A percentile compares a stretch with the other conserved stretches of the same genome.
Conservation (phyloP, 2,797 vertebrate species). For the Molossus molossus region DNA sequence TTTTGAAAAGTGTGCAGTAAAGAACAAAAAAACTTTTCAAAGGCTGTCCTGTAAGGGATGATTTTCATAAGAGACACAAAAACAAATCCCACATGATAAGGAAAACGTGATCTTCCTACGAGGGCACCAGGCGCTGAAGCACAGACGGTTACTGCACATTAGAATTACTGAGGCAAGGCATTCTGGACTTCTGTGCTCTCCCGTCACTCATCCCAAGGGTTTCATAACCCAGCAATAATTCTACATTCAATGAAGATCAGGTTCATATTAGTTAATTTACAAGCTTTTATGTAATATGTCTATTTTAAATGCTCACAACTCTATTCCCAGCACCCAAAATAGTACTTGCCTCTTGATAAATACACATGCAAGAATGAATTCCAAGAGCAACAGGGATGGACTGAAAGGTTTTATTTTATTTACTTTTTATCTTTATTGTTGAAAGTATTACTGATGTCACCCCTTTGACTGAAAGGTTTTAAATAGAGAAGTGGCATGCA, state of each 20-base stretch:
- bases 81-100: neutral
- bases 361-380: neutral
- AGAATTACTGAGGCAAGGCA: neutral
- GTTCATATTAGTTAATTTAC: neutral
- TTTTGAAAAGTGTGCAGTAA: slow-evolving; percentile 26
- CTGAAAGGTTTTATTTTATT: neutral
- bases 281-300: neutral
- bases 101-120: neutral
- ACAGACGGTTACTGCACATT: neutral
- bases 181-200: neutral
- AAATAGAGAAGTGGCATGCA: neutral
- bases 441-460: too few species aligned
- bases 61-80: neutral
- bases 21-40: neutral
- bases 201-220: neutral
- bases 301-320: neutral
- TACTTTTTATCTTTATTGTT: too few species aligned
- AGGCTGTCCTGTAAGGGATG: neutral
- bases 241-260: slow-evolving; percentile 1
- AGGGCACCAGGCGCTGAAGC: neutral
- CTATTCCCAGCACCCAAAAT: neutral
- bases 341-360: neutral
- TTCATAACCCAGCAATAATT: slow-evolving; percentile 39
- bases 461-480: neutral
- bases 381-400: neutral